A percentile compares a stretch with the other conserved stretches of the same genome.
These are phyloP conservation scores for Melitaea athalia DNA, from an alignment of 2,888 invertebrate species.

Conservation along the genomic window DNA sequence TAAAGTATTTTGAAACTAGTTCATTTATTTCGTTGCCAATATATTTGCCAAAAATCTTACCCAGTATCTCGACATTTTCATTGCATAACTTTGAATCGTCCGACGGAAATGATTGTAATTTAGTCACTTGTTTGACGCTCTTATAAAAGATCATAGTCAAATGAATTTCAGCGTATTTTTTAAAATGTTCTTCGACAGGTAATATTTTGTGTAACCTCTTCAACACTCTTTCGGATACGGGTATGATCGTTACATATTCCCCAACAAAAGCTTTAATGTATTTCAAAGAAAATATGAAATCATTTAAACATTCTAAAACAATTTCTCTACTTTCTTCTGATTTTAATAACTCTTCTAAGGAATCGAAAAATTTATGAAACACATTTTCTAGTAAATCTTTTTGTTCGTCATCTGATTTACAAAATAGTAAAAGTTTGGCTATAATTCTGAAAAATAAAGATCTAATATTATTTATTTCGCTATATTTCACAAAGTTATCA, in stretches of 20 bases:
- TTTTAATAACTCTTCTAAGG: constrained; percentile 40
- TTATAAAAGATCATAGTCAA: constrained; percentile 59
- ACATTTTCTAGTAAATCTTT: constrained; percentile 45
- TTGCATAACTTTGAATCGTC: constrained; percentile 42
- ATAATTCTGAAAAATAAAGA: constrained; percentile 49
- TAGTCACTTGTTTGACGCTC: constrained; percentile 50
- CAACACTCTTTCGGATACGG: constrained; percentile 51
- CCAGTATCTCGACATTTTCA: constrained; percentile 52
- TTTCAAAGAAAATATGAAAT: constrained; percentile 48
- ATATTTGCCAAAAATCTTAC: constrained; percentile 53
- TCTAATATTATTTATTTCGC: constrained; percentile 12
- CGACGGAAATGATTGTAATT: constrained; percentile 50
- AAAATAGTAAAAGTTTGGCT: constrained; percentile 54
- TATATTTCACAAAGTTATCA: constrained; percentile 29
- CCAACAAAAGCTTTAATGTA: constrained; percentile 54
- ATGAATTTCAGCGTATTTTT: constrained; percentile 50
- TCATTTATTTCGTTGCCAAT: constrained; percentile 51
- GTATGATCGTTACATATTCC: constrained; percentile 48
- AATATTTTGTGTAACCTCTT: constrained; percentile 49
- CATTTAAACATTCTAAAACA: constrained; percentile 39
- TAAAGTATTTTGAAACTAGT: constrained; percentile 50
- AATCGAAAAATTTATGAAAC: constrained; percentile 49
- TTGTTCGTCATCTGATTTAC: constrained; percentile 47
- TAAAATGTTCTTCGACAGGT: constrained; percentile 52
- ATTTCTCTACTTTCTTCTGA: constrained; percentile 21